Evolutionary conservation across 2,113 vertebrate genomes (phyloP), one percentile per base, ranked within the genome.

Genomic region (Climacteris rufus): DNA sequence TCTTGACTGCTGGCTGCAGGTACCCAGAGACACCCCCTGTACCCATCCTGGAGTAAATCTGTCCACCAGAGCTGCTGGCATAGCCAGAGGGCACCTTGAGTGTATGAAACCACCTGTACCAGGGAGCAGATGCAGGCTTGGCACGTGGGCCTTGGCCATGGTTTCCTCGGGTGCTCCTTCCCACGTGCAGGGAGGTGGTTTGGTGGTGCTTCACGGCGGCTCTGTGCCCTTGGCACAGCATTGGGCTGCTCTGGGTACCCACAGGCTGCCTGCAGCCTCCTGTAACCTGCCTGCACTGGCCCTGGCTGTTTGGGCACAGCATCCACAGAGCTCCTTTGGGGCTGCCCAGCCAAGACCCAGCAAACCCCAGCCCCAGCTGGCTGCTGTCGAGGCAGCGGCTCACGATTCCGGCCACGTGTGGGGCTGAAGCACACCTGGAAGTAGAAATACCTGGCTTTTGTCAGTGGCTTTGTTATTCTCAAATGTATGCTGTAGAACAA

Each of bases 221-320:
- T 68, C 15, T 8, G 31, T 28, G 49, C 31, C 54, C 7, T 30
- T 0, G 0, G 39, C 1, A 0, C 7, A 4, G 39, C 0, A 0
- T 37, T 53, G 19, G 52, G 69, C 39, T 45, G 54, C 24, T 53
- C 49, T 59, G 53, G 77, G n/a, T 4, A 1, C 59, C 22, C 54
- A n/a, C 39, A 39, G 37, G 42, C 74, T 85, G 30, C 44, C 63
- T 42, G 35, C 81, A 75, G 37, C 33, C 66, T 44, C 49, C 31
- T 66, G 27, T 61, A 47, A 33, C 52, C 52, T 63, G 40, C 49
- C 57, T 57, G 47, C 66, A 3, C 45, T 24, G 54, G 54, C n/a
- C n/a, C n/a, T n/a, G n/a, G 45, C 66, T 70, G 15, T 20, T 14
- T 15, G 44, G 84, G 74, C 75, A 53, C 83, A 65, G 45, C 37